Base-by-base conservation (phyloP, 1,140 invertebrate genomes). In the Drosophila bocqueti region DNA sequence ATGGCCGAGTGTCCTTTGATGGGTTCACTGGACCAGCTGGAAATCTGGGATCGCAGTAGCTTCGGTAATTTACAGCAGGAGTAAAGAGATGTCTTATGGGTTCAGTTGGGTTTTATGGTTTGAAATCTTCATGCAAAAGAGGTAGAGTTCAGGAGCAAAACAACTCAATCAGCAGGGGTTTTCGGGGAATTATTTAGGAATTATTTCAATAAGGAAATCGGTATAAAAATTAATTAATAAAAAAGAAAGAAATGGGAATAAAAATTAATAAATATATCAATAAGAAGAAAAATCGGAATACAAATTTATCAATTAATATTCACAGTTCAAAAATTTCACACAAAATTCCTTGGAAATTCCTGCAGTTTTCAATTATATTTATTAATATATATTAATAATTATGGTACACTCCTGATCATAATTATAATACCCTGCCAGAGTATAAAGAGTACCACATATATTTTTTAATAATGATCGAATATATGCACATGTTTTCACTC, bases 21-120 rank as follows among this genome's bases (percentile, higher is more conserved):
- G 50, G 55, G 18, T 16, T 31, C 58, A 49, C 26, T 50, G n/a
- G 36, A 57, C 36, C 36, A 55, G 21, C 54, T 26, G 40, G 21
- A 26, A 57, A 50, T 29, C 16, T 26, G 24, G 8, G 8, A 10
- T 21, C 31, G 31, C 15, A 40, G 5, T 26, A 4, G 21, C 13
- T n/a, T 26, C 16, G n/a, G 9, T 57, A 57, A 16, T 57, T 57
- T 57, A 24, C 54, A 40, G 54, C 54, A 18, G 5, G 3, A 52
- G 36, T 13, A 13, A 2, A 13, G 34, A 5, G 4, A 13, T 15
- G 11, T 36, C 34, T 13, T 36, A 10, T 43, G 24, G n/a, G 3
- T 18, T 43, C 9, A 8, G 11, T n/a, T 29, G 4, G 47, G 8
- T 31, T 54, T 54, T 54, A 54, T 31, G 49, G n/a, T 15, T 54